These are phyloP conservation scores for Emydocephalus ijimae DNA, from an alignment of 2,113 vertebrate species.

Conservation along the genomic window DNA sequence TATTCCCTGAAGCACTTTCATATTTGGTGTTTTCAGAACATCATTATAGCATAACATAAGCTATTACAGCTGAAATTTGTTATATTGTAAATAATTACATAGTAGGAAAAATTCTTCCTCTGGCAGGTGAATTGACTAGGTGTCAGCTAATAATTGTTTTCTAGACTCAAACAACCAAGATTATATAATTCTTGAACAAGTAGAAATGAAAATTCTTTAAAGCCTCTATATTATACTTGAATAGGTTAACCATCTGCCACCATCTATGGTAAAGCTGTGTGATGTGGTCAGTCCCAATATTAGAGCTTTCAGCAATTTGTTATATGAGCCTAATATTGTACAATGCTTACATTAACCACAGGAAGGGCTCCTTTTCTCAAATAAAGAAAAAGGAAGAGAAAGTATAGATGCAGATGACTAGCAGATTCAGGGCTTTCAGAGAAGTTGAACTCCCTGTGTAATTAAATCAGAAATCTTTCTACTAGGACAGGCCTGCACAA, in stretches of 20 bases:
- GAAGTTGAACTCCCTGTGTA: background rate
- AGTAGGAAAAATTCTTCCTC: slow-evolving; percentile 20
- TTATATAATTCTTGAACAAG: slow-evolving; percentile 32
- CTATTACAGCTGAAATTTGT: slow-evolving; percentile 27
- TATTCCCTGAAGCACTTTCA: slow-evolving; percentile 28
- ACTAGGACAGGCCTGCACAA: background rate
- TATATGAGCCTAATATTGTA: background rate
- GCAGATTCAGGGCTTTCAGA: background rate
- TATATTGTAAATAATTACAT: slow-evolving; percentile 26
- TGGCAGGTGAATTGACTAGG: slow-evolving; percentile 27
- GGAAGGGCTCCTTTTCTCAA: background rate
- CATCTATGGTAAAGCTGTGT: background rate
- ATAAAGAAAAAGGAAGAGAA: background rate
- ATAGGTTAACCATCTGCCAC: slow-evolving; percentile 6
- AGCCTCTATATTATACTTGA: slow-evolving; percentile 5
- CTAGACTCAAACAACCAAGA: slow-evolving; percentile 13
- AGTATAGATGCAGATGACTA: background rate
- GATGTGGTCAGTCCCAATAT: background rate
- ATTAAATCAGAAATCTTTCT: background rate
- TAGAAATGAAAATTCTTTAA: slow-evolving; percentile 12
- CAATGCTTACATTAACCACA: background rate
- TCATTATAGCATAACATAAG: slow-evolving; percentile 30
- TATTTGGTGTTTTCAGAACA: slow-evolving; percentile 23
- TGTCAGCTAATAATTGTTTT: slow-evolving; percentile 34
- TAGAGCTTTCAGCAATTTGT: background rate